Evolutionary conservation across 1,140 invertebrate species (phyloP).

Genomic region (Brachionus manjavacas): DNA sequence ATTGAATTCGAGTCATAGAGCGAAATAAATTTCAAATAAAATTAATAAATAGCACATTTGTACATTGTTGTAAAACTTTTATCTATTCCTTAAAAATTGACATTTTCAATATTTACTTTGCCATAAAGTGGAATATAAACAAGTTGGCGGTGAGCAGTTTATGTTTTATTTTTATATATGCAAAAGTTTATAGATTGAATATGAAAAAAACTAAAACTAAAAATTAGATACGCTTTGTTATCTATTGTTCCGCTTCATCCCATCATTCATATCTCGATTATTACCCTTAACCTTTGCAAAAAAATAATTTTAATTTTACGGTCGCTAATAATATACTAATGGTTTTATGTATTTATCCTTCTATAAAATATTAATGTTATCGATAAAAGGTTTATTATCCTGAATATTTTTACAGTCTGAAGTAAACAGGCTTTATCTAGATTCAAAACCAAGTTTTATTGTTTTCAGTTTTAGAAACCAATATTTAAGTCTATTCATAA

Average conservation of each 20-base stretch:
- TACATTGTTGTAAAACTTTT: not conserved
- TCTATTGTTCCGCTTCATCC: not conserved
- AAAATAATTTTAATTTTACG: conserved; percentile 19
- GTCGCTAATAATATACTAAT: conserved; percentile 1
- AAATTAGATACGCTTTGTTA: conserved; percentile 1
- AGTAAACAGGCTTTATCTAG: not conserved
- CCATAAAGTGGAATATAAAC: not conserved
- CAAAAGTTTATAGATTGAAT: not conserved
- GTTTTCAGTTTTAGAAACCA: not conserved
- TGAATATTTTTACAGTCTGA: not conserved
- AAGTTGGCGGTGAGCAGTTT: not conserved
- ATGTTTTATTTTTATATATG: not conserved
- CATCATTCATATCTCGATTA: not conserved
- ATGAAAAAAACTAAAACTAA: not conserved
- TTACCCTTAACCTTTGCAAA: not conserved
- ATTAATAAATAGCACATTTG: not conserved
- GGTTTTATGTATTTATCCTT: not conserved
- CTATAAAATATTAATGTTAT: not conserved
- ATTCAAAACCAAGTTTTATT: not conserved
- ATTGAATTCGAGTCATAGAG: not conserved
- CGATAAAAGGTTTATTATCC: not conserved
- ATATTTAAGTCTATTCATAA: not conserved
- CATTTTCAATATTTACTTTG: not conserved
- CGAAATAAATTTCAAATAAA: not conserved
- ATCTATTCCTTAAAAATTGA: not conserved